Conservation (phyloP, 2,888 invertebrate genomes). For the Periphyllus acericola region DNA sequence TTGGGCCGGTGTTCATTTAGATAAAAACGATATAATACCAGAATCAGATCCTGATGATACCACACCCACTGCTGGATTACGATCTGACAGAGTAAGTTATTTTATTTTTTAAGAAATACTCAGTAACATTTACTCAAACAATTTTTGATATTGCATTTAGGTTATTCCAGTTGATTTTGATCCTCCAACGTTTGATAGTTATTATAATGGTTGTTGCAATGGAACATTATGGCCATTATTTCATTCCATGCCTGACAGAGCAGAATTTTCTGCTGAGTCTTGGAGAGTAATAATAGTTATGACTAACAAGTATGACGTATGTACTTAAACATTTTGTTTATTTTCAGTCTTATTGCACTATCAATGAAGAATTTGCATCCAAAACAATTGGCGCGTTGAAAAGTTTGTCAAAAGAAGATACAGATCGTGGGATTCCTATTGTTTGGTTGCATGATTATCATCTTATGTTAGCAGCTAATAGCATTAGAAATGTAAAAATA, state of each 20-base stretch:
- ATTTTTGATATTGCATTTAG: conserved; percentile 68
- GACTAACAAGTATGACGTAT: neutral
- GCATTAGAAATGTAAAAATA: conserved; percentile 79
- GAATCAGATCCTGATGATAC: conserved; percentile 87
- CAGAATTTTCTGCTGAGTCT: conserved; percentile 82
- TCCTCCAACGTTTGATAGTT: conserved; percentile 81
- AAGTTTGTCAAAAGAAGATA: conserved; percentile 63
- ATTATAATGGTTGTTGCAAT: conserved; percentile 93
- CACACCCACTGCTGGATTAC: conserved; percentile 86
- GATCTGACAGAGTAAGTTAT: conserved; percentile 79
- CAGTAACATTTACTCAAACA: neutral
- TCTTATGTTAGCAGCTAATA: conserved; percentile 90
- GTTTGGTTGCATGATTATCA: conserved; percentile 97
- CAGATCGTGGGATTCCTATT: conserved; percentile 72
- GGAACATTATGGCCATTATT: conserved; percentile 93
- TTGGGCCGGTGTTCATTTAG: conserved; percentile 87
- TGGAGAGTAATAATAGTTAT: conserved; percentile 71
- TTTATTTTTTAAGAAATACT: conserved; percentile 6
- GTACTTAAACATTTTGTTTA: conserved; percentile 13
- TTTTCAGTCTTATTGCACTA: conserved; percentile 77
- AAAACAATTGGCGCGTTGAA: conserved; percentile 77
- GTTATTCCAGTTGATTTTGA: conserved; percentile 84
- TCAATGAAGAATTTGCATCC: conserved; percentile 85
- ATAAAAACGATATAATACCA: conserved; percentile 82
- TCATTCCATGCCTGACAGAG: conserved; percentile 91